Evolutionary conservation across 1,140 invertebrate species (phyloP), one percentile per base, ranked within the genome.

Genomic region (Callitettix versicolor): DNA sequence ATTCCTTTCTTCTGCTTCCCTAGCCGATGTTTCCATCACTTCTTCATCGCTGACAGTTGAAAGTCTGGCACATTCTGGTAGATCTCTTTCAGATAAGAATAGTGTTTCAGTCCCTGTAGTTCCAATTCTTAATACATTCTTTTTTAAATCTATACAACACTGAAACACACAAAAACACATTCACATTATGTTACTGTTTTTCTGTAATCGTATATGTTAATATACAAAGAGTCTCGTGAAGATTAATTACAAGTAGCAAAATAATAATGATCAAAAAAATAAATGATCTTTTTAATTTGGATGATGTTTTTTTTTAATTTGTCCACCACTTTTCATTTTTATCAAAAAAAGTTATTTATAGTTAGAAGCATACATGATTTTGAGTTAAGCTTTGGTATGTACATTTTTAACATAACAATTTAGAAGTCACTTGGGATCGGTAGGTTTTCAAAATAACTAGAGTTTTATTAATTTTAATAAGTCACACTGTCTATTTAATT

Each of bases 81-180:
- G 71, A 57, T 94, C 88, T 62, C 81, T 82, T 74, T 98, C 95
- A 0, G 84, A 73, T 53, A 98, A 71, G 71, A 98, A 98, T 14
- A 77, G 70, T 0, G 95, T 96, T 69, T 91, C 86, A 0, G 91
- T 94, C 20, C 90, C 91, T 0, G 93, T 96, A 0, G 93, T 96
- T n/a, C 94, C 95, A 64, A 98, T 97, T 38, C 80, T 79, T 18
- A 98, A 73, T 1, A 93, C 77, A 71, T 95, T 96, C 49, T 79
- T 78, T 65, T 91, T 89, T 53, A 98, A 72, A 71, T 98, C 94
- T 64, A 98, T 96, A 59, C 82, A 85, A 75, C 95, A 98, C 82
- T 89, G 67, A 48, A 65, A 62, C 20, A 46, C 5, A 56, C 36
- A 47, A 48, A 15, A 48, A n/a, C n/a, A n/a, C n/a, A n/a, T n/a